phyloP scores from a whole-genome alignment of 2,113 vertebrate species.

The Cyanocitta stelleri region DNA sequence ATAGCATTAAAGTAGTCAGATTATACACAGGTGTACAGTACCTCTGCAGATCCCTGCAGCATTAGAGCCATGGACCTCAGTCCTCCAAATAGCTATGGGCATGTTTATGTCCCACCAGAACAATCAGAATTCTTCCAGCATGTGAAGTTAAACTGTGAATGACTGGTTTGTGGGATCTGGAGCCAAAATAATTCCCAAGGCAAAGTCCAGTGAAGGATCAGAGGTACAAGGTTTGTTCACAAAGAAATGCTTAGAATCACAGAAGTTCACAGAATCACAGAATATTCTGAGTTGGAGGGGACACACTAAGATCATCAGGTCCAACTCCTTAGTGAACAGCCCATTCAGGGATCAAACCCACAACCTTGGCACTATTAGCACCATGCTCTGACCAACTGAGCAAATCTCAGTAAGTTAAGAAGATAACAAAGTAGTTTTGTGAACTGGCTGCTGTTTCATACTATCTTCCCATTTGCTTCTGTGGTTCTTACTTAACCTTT shows the following conservation, averaged over 20 bases:
- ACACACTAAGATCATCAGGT: background rate
- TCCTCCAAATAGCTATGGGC: background rate
- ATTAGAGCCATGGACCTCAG: background rate
- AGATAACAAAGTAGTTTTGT: background rate
- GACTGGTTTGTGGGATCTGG: background rate
- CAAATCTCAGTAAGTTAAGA: background rate
- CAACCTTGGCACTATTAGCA: background rate
- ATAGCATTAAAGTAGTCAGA: background rate
- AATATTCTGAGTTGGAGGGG: background rate
- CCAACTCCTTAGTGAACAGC: background rate
- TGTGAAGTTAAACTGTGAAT: background rate
- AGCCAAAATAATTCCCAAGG: background rate
- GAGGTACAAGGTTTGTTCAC: background rate
- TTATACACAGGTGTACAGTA: background rate
- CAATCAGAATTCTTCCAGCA: background rate
- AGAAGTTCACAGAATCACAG: background rate
- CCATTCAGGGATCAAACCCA: background rate
- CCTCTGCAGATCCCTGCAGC: background rate
- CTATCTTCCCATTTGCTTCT: background rate
- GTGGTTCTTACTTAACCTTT: background rate
- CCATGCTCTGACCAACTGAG: background rate
- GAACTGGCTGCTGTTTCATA: background rate
- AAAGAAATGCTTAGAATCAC: background rate
- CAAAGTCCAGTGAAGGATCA: background rate
- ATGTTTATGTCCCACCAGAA: background rate